These are phyloP conservation scores for Danio tinwini DNA, from an alignment of 2,797 vertebrate genomes.

Conservation along the genomic window DNA sequence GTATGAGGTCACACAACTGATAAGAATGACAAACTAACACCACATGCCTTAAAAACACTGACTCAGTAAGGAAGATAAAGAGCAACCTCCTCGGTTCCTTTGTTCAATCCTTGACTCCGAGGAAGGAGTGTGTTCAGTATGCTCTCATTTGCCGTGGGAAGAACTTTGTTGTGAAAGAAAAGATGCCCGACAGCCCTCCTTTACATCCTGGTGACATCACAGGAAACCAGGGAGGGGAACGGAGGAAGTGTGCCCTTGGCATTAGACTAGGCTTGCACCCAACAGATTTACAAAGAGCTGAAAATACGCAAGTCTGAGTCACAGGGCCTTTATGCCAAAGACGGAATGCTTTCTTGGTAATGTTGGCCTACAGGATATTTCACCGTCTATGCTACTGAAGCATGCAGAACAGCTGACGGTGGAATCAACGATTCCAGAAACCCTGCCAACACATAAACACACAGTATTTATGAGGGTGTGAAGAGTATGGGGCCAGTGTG, in stretches of 20 bases:
- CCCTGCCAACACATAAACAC: slow-evolving; percentile 43
- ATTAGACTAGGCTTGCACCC: slow-evolving; percentile 18
- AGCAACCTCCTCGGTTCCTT: slow-evolving; percentile 30
- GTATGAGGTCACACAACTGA: slow-evolving; percentile 46
- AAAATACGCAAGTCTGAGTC: slow-evolving; percentile 44
- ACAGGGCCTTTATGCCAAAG: slow-evolving; percentile 20
- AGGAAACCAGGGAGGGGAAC: slow-evolving; percentile 75
- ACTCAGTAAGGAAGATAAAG: slow-evolving; percentile 49
- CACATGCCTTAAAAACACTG: slow-evolving; percentile 44
- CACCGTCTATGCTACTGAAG: slow-evolving; percentile 29
- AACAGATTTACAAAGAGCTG: slow-evolving; percentile 31
- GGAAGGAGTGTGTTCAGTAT: slow-evolving; percentile 58
- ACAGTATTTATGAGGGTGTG: slow-evolving; percentile 30
- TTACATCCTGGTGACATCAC: slow-evolving; percentile 77
- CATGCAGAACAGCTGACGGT: slow-evolving; percentile 46
- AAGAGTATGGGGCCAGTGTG: slow-evolving; percentile 27
- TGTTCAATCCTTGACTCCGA: slow-evolving; percentile 5
- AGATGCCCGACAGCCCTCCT: slow-evolving; percentile 67
- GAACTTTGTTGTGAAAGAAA: slow-evolving; percentile 53
- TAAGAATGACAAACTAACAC: slow-evolving; percentile 33
- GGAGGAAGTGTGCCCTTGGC: slow-evolving; percentile 72
- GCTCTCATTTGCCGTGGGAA: slow-evolving; percentile 50
- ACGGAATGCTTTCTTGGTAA: slow-evolving; percentile 9
- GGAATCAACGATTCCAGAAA: slow-evolving; percentile 50
- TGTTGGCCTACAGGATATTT: slow-evolving; percentile 7